Percentiles rank a stretch among this genome's conserved stretches.
Conservation (phyloP, 1,140 invertebrate species). For the Daktulosphaira vitifoliae region DNA sequence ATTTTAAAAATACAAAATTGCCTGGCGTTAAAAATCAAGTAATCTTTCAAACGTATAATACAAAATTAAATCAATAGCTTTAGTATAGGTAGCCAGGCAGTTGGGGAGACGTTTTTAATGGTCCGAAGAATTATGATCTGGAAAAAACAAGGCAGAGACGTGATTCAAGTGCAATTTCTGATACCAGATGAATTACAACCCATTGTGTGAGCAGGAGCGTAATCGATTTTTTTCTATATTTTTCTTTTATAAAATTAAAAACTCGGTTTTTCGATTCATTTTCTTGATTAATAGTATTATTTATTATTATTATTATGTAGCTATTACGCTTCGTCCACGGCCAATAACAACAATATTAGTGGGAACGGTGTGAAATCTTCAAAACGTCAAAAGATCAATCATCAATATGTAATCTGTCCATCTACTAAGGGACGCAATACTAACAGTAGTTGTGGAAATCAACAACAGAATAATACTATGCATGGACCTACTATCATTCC, state of each 20-base stretch:
- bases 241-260: no score
- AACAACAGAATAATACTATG: background rate
- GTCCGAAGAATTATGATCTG: constrained; percentile 18
- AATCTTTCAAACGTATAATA: background rate
- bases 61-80: constrained; percentile 10
- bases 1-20: no score
- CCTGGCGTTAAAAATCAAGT: no score
- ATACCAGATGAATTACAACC: constrained; percentile 28
- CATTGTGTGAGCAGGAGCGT: constrained; percentile 16
- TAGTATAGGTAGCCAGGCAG: no score
- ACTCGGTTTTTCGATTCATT: no score
- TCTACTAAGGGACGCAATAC: background rate
- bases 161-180: constrained; percentile 18
- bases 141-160: constrained; percentile 5
- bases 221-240: constrained; percentile 13
- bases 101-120: constrained; percentile 11
- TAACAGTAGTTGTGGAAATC: background rate
- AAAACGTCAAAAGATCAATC: constrained; percentile 17
- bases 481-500: constrained; percentile 4
- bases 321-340: constrained; percentile 16
- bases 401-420: background rate
- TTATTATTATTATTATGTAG: background rate
- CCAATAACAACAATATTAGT: background rate
- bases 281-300: no score
- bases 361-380: background rate